Evolutionary conservation across 2,888 invertebrate genomes (phyloP), one percentile per base, ranked within the genome.

Genomic region (Argynnis bischoffii): DNA sequence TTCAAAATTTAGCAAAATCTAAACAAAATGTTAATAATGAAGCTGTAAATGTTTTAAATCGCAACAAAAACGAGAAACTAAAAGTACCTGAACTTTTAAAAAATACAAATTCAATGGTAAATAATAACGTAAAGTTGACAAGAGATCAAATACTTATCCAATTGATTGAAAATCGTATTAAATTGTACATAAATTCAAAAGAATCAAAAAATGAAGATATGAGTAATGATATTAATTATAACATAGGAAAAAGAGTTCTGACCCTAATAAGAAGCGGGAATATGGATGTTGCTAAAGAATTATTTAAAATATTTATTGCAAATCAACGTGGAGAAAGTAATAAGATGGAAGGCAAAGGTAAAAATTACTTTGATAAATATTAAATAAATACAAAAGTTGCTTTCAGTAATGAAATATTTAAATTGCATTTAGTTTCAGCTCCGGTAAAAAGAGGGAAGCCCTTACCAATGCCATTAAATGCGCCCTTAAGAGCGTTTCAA

Each of bases 141-240:
- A 85, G 85, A 77, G 81, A 86, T 63, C 81, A 86, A 76, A 80
- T 90, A n/a, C 71, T 90, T 11, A 85, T 81, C 69, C 89, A 89
- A 66, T 70, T 92, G 2, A 90, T 92, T 8, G 85, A 77, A 70
- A 90, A 89, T 71, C 84, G 89, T 31, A 77, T 90, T 55, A 70
- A 77, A 51, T 64, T 79, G 3, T 90, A 84, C 67, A 71, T 90
- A 18, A 81, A 78, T 69, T 71, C 79, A 1, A 88, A 86, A 77
- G 83, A 87, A 69, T 72, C 75, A 0, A 75, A 75, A 61, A 77
- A 75, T 0, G 31, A 50, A 11, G 76, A 83, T 73, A 60, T 76
- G 0, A 75, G 67, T 6, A 69, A 79, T 35, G 85, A 88, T 72
- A 71, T 87, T 0, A 85, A 81, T 68, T 87, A 86, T 66, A 79